phyloP scores from a whole-genome alignment of 2,797 vertebrate species.

The Gila robusta region DNA sequence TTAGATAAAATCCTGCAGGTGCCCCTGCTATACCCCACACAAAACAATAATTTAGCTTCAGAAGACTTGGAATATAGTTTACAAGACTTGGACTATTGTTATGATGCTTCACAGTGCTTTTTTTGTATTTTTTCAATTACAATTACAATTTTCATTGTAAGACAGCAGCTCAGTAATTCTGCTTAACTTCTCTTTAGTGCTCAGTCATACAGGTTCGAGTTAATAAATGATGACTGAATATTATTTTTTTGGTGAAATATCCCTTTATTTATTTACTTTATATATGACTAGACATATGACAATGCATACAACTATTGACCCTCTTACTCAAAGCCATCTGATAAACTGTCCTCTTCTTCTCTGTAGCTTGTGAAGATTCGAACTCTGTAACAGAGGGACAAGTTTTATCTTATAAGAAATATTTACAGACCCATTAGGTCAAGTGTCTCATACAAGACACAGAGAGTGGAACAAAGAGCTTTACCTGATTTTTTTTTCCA shows the following conservation, averaged over 20 bases:
- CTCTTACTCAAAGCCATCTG: constrained; percentile 96
- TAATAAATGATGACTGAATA: neutral
- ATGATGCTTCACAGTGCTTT: neutral
- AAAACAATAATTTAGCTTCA: neutral
- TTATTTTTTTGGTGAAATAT: neutral
- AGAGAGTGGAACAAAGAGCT: constrained; percentile 64
- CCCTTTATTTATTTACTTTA: neutral
- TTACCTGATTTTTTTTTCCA: constrained; percentile 95
- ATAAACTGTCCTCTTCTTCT: constrained; percentile 96
- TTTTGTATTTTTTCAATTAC: neutral
- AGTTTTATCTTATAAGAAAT: neutral
- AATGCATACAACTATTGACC: neutral
- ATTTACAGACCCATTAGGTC: neutral
- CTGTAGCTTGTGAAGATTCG: constrained; percentile 87
- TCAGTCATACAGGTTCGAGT: neutral
- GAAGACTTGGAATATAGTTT: neutral
- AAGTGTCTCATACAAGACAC: constrained; percentile 41
- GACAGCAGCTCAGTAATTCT: neutral
- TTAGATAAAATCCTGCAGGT: neutral
- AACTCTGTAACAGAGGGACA: constrained; percentile 79
- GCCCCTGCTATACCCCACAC: neutral
- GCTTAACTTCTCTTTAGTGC: neutral
- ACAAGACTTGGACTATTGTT: neutral
- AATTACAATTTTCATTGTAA: neutral
- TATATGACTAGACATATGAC: neutral